These are phyloP conservation scores for Arremon aurantiirostris DNA, from an alignment of 2,797 vertebrate genomes.

Conservation along the genomic window DNA sequence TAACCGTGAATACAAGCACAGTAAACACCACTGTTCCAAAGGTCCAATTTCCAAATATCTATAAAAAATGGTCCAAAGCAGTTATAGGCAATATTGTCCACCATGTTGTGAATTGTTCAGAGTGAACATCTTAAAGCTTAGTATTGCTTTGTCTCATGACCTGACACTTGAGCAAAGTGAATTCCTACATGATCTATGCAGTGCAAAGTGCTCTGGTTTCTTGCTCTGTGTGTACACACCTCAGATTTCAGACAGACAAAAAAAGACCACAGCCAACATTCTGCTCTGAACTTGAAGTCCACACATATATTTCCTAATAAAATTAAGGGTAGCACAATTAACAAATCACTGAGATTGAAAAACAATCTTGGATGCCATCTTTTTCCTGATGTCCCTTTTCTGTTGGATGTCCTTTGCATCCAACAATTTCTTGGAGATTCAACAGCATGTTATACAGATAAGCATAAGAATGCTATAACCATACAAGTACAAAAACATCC, in stretches of 20 bases:
- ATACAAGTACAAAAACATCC: background rate
- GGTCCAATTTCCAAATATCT: constrained; percentile 99
- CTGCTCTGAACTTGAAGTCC: background rate
- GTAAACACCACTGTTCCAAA: constrained; percentile 97
- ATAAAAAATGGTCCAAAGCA: constrained; percentile 20
- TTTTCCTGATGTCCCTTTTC: background rate
- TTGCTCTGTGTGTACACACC: background rate
- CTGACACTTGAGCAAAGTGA: background rate
- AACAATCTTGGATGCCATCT: accelerated
- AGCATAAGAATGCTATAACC: background rate
- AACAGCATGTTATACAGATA: background rate
- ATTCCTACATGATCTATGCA: background rate
- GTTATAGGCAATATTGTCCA: background rate
- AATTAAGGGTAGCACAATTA: background rate
- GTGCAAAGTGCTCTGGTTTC: background rate
- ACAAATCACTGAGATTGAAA: background rate
- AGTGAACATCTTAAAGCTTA: background rate
- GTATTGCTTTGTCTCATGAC: background rate
- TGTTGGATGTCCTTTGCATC: background rate
- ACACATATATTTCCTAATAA: background rate
- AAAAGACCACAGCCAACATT: background rate
- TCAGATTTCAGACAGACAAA: background rate
- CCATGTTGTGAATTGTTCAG: background rate
- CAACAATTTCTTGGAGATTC: background rate
- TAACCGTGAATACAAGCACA: constrained; percentile 93